Base-by-base conservation (phyloP, 2,797 vertebrate genomes). In the Gallinago solitaria region DNA sequence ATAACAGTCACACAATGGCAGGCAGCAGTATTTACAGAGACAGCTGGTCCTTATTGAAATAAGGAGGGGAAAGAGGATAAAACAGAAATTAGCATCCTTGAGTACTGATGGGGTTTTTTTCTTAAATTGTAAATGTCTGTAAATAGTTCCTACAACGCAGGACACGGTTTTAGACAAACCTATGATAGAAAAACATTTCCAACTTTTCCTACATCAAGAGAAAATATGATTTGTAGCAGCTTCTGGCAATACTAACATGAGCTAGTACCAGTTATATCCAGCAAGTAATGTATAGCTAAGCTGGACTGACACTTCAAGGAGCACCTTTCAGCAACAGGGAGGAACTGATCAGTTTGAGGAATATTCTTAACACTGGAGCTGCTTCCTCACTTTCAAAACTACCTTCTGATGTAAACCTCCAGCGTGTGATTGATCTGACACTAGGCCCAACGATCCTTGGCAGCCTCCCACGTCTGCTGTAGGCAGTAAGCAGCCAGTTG, bases 1-100 rank as follows among this genome's bases (percentile, higher is more conserved):
- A 94, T 92, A 94, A 77, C 81, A 93, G 71, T 12, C 39, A 57
- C 33, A 39, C 81, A 89, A 77, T 28, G 56, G 53, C 79, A 89
- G 53, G 51, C 86, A 84, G 68, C 43, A 77, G 45, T 2, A 27
- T 39, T 75, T 54, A 54, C 43, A 37, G 61, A 76, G 78, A 32
- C 84, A 96, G 82, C 92, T 89, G 92, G 33, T 76, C 35, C 60
- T 37, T 43, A 20, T 1, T 80, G 71, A 68, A 80, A 60, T n/a
- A 41, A 53, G 56, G 57, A 39, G 12, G 12, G 16, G 39, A 76
- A 69, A 59, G 59, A 67, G 11, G 5, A 32, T 37, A 80, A 83
- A 60, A 59, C n/a, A 59, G 25, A 51, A 90, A 75, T 41, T 71
- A 48, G 53, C 56, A 43, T 71, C 67, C 76, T 45, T 64, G 17